Evolutionary conservation across 1,140 invertebrate species (phyloP), one percentile per base, ranked within the genome.

Genomic region (Nasonia longicornis): DNA sequence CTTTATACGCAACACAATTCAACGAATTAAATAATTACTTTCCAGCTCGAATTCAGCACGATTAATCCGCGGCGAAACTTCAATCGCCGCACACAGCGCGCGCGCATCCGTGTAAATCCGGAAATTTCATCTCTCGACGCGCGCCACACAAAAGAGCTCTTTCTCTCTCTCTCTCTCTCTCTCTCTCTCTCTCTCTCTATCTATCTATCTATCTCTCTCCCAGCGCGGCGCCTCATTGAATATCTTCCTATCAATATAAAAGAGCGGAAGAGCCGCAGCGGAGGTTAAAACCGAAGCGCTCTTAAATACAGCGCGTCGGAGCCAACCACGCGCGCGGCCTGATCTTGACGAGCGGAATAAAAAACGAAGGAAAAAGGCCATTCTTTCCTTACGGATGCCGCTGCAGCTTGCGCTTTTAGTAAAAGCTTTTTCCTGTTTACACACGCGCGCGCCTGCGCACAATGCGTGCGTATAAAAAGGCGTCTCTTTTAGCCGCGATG

Each of bases 341-440:
- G 38, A 72, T 45, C 70, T 48, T 45, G 70, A 72, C 70, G 70
- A 72, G 70, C n/a, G 35, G 7, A 70, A 70, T 70, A 72, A 45
- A 72, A 45, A 72, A 72, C 1, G 35, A 38, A 20, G 20, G 42
- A 72, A 72, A 48, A 72, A n/a, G 29, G 31, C 35, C 20, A 26
- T 45, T 77, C 29, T 14, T 71, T 70, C 20, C 67, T 78, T 78
- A 78, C 16, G 69, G 16, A 3, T 12, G 67, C 26, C 4, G 20
- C 16, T n/a, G 64, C n/a, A n/a, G 69, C 58, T 67, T 20, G 71
- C 48, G 38, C 63, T 80, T 67, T 80, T 66, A 58, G 64, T 80
- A 70, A 80, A 80, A 76, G 79, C 79, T 76, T 80, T 80, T 80
- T 76, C 64, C 42, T 76, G 78, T 74, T 74, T 74, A 70, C 58